phyloP scores from a whole-genome alignment of 1,140 invertebrate species.

The Neodiprion virginianus region DNA sequence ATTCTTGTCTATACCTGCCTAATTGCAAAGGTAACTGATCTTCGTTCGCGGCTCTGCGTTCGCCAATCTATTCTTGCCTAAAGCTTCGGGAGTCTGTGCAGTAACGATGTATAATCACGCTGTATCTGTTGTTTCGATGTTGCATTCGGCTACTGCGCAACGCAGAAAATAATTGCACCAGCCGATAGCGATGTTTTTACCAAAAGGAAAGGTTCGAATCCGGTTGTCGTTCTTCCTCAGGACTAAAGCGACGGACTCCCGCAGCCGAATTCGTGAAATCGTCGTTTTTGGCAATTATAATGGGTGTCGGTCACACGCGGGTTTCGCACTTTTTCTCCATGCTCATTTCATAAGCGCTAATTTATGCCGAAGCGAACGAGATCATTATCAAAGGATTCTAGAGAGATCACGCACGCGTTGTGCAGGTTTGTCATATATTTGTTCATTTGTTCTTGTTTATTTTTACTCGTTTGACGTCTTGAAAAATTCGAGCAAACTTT shows the following conservation, averaged over 20 bases:
- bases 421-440: background rate
- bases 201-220: background rate
- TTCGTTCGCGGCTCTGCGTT: background rate
- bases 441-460: no score
- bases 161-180: background rate
- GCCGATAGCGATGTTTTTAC: background rate
- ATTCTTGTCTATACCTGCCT: background rate
- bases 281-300: background rate
- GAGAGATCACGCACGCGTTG: background rate
- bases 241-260: background rate
- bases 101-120: background rate
- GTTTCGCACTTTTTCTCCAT: background rate
- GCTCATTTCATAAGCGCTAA: background rate
- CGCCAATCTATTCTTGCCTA: background rate
- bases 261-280: background rate
- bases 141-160: background rate
- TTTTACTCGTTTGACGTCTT: background rate
- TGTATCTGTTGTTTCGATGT: background rate
- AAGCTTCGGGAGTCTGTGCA: background rate
- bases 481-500: background rate
- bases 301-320: background rate
- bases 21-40: background rate
- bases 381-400: background rate
- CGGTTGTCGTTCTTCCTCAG: background rate
- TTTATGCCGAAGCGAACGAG: background rate